Percentiles rank a stretch among this genome's conserved stretches.
phyloP scores from a whole-genome alignment of 2,797 vertebrate species.

The Ctenopoma multispine region DNA sequence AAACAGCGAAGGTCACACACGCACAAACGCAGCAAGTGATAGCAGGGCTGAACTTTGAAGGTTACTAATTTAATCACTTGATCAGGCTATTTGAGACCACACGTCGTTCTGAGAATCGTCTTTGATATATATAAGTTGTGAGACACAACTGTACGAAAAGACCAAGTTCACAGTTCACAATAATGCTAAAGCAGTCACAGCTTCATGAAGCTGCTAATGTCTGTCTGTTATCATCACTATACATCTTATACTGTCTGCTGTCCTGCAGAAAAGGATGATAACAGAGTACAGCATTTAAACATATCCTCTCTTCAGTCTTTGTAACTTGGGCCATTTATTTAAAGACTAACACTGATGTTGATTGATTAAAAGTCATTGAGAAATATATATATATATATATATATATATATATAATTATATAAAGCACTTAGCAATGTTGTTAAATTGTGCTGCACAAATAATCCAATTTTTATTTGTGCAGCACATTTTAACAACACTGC shows the following conservation, averaged over 20 bases:
- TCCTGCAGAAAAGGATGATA: too few species aligned
- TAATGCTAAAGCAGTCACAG: too few species aligned
- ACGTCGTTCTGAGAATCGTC: background rate
- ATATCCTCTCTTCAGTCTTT: too few species aligned
- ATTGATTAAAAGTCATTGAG: slow-evolving; percentile 3
- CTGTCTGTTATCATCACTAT: too few species aligned
- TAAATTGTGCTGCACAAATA: too few species aligned
- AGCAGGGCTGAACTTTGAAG: background rate
- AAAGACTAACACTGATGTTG: slow-evolving; percentile 2
- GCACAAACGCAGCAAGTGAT: slow-evolving; percentile 4
- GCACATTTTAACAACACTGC: background rate
- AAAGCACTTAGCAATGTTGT: too few species aligned
- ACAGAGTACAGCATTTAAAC: too few species aligned
- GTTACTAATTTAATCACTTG: slow-evolving; percentile 24
- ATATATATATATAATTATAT: too few species aligned
- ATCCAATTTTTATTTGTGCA: too few species aligned
- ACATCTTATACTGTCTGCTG: too few species aligned
- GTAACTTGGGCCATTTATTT: background rate
- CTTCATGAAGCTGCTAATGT: too few species aligned
- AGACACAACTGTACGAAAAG: background rate
- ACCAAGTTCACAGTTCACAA: background rate
- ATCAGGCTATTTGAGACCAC: slow-evolving; percentile 34
- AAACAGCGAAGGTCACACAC: background rate
- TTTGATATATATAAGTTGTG: background rate
- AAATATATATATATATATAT: too few species aligned